Percentiles rank a stretch among this genome's conserved stretches.
These are phyloP conservation scores for Lysiphlebus fabarum DNA, from an alignment of 1,140 invertebrate genomes.

Conservation along the genomic window DNA sequence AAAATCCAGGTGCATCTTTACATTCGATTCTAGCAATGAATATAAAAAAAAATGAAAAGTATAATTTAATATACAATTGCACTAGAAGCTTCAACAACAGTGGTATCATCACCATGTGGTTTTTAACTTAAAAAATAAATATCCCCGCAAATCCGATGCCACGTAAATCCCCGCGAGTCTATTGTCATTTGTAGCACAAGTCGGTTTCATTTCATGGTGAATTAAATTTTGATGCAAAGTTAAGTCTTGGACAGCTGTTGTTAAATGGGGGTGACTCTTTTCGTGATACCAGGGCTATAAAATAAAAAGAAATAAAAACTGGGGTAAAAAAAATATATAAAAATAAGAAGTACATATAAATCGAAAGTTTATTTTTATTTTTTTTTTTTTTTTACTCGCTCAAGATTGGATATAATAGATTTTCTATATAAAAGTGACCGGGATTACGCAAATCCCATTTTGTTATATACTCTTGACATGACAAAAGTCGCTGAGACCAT, in stretches of 20 bases:
- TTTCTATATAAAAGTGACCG: constrained; percentile 45
- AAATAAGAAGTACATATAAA: constrained; percentile 17
- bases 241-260: constrained; percentile 47
- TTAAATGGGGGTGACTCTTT: constrained; percentile 44
- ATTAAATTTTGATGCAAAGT: constrained; percentile 51
- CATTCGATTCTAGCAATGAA: too few species aligned
- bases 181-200: constrained; percentile 47
- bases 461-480: constrained; percentile 12
- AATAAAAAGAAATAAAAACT: constrained; percentile 18
- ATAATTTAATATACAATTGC: neutral
- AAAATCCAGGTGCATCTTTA: too few species aligned
- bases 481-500: neutral
- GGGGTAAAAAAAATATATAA: constrained; percentile 20
- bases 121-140: constrained; percentile 27
- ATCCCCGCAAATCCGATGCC: constrained; percentile 42
- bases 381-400: constrained; percentile 25
- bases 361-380: constrained; percentile 17
- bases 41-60: too few species aligned
- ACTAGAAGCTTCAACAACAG: constrained; percentile 19
- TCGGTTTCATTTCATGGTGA: constrained; percentile 55
- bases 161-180: constrained; percentile 45
- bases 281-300: constrained; percentile 24
- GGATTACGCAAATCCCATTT: constrained; percentile 52
- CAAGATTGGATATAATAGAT: constrained; percentile 30
- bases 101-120: constrained; percentile 7